A percentile compares a stretch with the other conserved stretches of the same genome.
These are phyloP conservation scores for Didymodactylos carnosus DNA, from an alignment of 2,888 invertebrate species.

Conservation along the genomic window DNA sequence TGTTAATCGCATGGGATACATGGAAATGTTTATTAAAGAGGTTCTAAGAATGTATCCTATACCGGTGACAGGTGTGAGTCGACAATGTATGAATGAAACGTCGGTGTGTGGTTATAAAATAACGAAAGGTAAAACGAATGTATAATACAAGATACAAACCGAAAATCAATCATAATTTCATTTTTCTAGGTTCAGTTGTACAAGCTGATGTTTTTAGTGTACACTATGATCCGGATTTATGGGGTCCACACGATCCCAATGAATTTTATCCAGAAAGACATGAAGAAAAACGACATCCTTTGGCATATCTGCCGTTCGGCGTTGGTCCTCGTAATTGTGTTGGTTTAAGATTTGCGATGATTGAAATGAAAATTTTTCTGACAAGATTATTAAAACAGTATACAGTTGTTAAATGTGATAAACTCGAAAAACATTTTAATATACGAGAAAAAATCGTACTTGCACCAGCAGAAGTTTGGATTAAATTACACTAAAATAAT, in stretches of 20 bases:
- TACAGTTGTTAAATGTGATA: no score
- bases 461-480: no score
- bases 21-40: constrained; percentile 10
- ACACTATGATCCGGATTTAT: constrained; percentile 2
- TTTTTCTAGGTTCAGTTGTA: not conserved
- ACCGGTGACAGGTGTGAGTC: not conserved
- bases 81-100: constrained; percentile 4
- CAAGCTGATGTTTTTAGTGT: constrained; percentile 9
- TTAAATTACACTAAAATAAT: no score
- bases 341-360: no score
- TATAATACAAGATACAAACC: no score
- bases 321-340: no score
- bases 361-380: no score
- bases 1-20: constrained; percentile 4
- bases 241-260: constrained; percentile 9
- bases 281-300: constrained; percentile 1
- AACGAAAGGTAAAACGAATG: no score
- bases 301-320: constrained; percentile 4
- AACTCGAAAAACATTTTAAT: no score
- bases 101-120: not conserved
- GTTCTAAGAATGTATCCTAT: constrained; percentile 8
- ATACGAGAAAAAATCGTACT: no score
- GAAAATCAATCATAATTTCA: no score
- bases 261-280: constrained; percentile 8
- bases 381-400: no score